Base-by-base conservation (phyloP, 2,888 invertebrate genomes). In the Elysia crispata region DNA sequence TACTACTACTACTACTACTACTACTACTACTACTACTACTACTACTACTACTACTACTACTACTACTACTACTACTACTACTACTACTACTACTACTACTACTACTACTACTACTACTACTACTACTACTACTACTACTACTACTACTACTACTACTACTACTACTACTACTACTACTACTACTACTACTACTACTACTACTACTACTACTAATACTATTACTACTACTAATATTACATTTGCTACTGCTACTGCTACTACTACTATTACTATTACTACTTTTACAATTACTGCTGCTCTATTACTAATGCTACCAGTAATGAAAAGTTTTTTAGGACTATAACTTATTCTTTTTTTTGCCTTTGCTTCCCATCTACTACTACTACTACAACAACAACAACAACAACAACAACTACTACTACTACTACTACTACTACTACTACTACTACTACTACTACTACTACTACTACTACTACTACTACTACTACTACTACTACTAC, bases 71-170 rank as follows among this genome's bases (percentile, higher is more conserved):
- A 60, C 60, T 60, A 60, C 60, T 60, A 60, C 60, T 60, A 11
- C 60, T 60, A 60, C 11, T 60, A 60, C 60, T 60, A 11, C 60
- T 60, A 60, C 60, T 60, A 60, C 60, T 60, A 11, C 60, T 60
- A 60, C 11, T 60, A 60, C 60, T 60, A 60, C 60, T 60, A 60
- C 60, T 60, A 60, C 60, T 60, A 60, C 60, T 60, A 60, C 11
- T 60, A 60, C 60, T 60, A 60, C 60, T 60, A 60, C 60, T 60
- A 60, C 60, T 60, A 60, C 60, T 60, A 60, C 60, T 60, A 60
- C 60, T 60, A 60, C 60, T 60, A 60, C 60, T 60, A 60, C 11
- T 60, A 60, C 60, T 60, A 60, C 60, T 60, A 60, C 11, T 60
- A 60, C 60, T 60, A 60, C 60, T 60, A 60, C 60, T 60, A 60